Evolutionary conservation across 2,113 vertebrate genomes (phyloP).

Genomic region (Gyps fulvus): DNA sequence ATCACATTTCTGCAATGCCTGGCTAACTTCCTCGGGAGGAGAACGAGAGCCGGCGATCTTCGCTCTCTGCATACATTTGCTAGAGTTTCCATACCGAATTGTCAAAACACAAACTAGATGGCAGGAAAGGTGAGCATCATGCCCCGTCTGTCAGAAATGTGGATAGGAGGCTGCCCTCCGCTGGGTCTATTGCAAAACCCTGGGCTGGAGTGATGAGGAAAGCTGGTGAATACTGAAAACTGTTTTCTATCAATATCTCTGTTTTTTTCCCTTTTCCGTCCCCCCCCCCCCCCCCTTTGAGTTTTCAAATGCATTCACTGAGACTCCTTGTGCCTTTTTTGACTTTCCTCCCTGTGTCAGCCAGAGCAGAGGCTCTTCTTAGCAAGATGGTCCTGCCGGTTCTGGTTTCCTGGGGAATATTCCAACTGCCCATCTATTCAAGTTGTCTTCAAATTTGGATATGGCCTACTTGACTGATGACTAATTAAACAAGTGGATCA

Average conservation of each 20-base stretch:
- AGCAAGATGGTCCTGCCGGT: background rate
- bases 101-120: slow-evolving; percentile 56
- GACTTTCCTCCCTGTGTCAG: background rate
- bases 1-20: slow-evolving; percentile 65
- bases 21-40: slow-evolving; percentile 60
- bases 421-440: background rate
- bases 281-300: background rate
- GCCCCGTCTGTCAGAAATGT: slow-evolving; percentile 30
- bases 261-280: background rate
- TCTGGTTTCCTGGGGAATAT: background rate
- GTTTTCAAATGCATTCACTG: background rate
- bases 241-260: slow-evolving; percentile 11
- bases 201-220: slow-evolving; percentile 41
- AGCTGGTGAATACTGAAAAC: slow-evolving; percentile 54
- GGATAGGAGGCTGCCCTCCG: slow-evolving; percentile 42
- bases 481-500: background rate
- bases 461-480: background rate
- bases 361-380: background rate
- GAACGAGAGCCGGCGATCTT: slow-evolving; percentile 12
- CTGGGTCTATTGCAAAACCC: slow-evolving; percentile 51
- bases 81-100: slow-evolving; percentile 50
- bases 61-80: slow-evolving; percentile 49
- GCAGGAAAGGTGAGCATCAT: slow-evolving; percentile 51
- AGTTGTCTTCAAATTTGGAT: background rate
- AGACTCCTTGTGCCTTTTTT: background rate